These are phyloP conservation scores for Theretra japonica DNA, from an alignment of 2,888 invertebrate species.

Conservation along the genomic window DNA sequence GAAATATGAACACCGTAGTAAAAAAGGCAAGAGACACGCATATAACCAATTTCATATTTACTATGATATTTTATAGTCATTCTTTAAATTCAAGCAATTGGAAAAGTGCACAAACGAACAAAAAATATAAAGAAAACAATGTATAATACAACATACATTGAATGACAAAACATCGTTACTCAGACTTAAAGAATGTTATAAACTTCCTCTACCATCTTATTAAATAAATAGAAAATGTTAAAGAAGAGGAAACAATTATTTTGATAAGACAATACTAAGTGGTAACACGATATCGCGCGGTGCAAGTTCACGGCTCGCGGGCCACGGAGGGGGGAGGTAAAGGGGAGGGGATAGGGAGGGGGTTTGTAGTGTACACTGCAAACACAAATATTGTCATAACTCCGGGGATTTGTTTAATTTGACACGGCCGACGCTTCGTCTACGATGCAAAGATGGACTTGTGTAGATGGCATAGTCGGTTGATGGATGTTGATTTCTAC, in stretches of 20 bases:
- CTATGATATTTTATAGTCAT: too few relatives aligned
- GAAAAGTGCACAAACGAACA: too few relatives aligned
- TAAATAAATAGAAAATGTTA: neutral
- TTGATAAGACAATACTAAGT: slow-evolving; percentile 15
- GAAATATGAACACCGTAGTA: too few relatives aligned
- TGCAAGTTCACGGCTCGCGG: slow-evolving; percentile 30
- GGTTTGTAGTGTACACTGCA: slow-evolving; percentile 36
- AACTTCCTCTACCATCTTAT: neutral
- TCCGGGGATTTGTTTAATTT: slow-evolving; percentile 77
- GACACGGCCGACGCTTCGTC: slow-evolving; percentile 64
- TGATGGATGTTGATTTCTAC: neutral
- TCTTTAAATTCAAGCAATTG: too few relatives aligned
- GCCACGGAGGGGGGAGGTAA: slow-evolving; percentile 4
- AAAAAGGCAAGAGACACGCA: too few relatives aligned
- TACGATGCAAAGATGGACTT: slow-evolving; percentile 53
- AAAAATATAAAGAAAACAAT: too few relatives aligned
- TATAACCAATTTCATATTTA: too few relatives aligned
- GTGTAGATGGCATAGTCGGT: slow-evolving; percentile 36
- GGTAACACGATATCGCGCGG: neutral
- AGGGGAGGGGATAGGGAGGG: neutral
- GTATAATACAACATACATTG: too few relatives aligned
- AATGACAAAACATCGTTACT: neutral
- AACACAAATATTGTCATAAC: slow-evolving; percentile 78
- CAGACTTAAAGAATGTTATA: neutral
- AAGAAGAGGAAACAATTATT: neutral